Percentiles rank a stretch among this genome's conserved stretches.
These are phyloP conservation scores for Lepidocyrtoides sp. DNA, from an alignment of 2,888 invertebrate genomes.

Conservation along the genomic window DNA sequence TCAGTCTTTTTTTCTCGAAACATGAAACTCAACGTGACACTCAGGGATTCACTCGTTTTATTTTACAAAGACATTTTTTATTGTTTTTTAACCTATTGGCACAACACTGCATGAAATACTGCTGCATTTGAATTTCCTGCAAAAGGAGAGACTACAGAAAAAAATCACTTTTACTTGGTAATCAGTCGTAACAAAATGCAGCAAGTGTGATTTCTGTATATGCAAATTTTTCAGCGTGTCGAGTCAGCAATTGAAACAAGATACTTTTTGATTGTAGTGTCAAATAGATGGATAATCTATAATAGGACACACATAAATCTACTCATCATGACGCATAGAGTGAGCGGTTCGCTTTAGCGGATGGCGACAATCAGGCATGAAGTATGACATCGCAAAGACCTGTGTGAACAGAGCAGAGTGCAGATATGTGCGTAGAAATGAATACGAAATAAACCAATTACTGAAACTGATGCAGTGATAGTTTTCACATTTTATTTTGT, in stretches of 20 bases:
- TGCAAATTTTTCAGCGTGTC: no score
- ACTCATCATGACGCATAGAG: no score
- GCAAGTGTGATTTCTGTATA: neutral
- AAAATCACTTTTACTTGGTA: conserved; percentile 9
- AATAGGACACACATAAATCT: neutral
- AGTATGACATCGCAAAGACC: neutral
- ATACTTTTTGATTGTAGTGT: conserved; percentile 47
- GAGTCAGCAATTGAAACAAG: neutral
- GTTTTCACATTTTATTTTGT: conserved; percentile 1
- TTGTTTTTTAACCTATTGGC: conserved; percentile 24
- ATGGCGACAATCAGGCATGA: conserved; percentile 31
- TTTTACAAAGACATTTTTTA: neutral
- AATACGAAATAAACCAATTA: conserved; percentile 37
- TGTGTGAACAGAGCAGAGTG: no score
- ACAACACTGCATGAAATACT: neutral
- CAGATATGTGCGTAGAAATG: neutral
- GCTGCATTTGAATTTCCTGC: neutral
- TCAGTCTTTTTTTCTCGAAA: neutral
- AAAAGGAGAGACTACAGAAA: neutral
- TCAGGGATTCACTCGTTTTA: neutral
- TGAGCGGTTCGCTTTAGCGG: neutral
- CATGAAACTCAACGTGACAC: neutral
- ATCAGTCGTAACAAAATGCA: neutral
- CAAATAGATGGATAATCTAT: conserved; percentile 30
- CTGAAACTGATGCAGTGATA: conserved; percentile 17